Evolutionary conservation across 2,888 invertebrate species (phyloP).

Genomic region (Cynaeus angustus): DNA sequence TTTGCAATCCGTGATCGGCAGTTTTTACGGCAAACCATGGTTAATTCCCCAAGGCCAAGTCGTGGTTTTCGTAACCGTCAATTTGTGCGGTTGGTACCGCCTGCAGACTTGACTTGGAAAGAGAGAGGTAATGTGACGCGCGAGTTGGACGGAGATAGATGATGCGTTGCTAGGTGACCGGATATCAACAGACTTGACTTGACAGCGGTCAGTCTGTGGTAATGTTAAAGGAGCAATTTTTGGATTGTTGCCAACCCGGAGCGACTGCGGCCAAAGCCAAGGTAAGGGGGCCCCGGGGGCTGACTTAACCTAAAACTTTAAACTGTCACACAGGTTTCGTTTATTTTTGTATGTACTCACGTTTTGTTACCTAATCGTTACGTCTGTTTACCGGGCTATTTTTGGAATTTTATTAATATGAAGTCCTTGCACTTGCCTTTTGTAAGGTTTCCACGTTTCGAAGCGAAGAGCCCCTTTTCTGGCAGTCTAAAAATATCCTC

Average conservation of each 20-base stretch:
- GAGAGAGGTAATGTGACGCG: background rate
- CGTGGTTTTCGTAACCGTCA: too few relatives aligned
- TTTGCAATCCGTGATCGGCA: too few relatives aligned
- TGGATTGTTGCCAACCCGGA: slow-evolving; percentile 28
- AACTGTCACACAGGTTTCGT: too few relatives aligned
- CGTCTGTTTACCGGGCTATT: background rate
- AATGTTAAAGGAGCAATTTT: slow-evolving; percentile 26
- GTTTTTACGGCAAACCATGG: too few relatives aligned
- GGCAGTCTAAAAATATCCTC: slow-evolving; percentile 21
- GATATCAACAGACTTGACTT: slow-evolving; percentile 11
- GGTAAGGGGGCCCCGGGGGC: background rate
- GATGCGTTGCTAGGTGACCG: slow-evolving; percentile 11
- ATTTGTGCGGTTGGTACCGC: too few relatives aligned
- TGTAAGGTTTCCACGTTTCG: slow-evolving; percentile 4
- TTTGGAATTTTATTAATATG: slow-evolving; percentile 13
- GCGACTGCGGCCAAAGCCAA: slow-evolving; percentile 5
- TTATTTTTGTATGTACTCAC: background rate
- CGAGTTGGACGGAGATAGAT: background rate
- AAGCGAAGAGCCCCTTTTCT: background rate
- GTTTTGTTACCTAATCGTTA: slow-evolving; percentile 7
- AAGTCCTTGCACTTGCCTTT: slow-evolving; percentile 1
- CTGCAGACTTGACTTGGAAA: background rate
- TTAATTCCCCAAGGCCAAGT: too few relatives aligned
- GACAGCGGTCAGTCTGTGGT: background rate
- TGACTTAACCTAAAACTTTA: too few relatives aligned